Evolutionary conservation across 2,888 invertebrate genomes (phyloP).

Genomic region (Argynnis bischoffii): DNA sequence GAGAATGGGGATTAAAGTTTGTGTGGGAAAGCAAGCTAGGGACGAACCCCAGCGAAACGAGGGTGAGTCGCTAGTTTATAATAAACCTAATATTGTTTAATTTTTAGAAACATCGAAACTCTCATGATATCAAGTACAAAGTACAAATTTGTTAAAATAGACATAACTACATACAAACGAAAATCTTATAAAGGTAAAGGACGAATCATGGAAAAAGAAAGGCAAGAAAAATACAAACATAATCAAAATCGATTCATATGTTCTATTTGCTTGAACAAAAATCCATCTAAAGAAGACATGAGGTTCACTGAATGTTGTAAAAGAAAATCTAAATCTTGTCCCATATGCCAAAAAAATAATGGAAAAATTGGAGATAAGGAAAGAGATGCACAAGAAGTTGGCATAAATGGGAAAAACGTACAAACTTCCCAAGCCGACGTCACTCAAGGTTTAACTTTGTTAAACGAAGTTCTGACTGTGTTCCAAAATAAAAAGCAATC

Average conservation of each 20-base stretch:
- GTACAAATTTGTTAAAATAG: constrained; percentile 54
- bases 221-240: constrained; percentile 35
- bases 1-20: no score
- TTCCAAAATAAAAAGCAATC: constrained; percentile 64
- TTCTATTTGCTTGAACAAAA: constrained; percentile 60
- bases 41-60: no score
- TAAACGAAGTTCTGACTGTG: constrained; percentile 69
- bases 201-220: constrained; percentile 40
- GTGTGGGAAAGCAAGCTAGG: no score
- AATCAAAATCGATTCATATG: constrained; percentile 54
- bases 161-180: constrained; percentile 60
- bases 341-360: constrained; percentile 50
- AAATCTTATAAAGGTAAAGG: constrained; percentile 17
- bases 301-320: constrained; percentile 39
- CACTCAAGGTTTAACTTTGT: constrained; percentile 55
- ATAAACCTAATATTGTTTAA: constrained; percentile 6
- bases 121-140: constrained; percentile 56
- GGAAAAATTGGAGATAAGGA: constrained; percentile 27
- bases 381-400: not conserved
- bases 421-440: constrained; percentile 60
- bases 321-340: constrained; percentile 49
- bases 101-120: constrained; percentile 23
- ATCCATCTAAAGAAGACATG: constrained; percentile 36
- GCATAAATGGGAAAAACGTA: constrained; percentile 46
- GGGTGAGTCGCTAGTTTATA: no score